Evolutionary conservation across 2,113 vertebrate genomes (phyloP), one percentile per base, ranked within the genome.

Genomic region (Apodemus speciosus): DNA sequence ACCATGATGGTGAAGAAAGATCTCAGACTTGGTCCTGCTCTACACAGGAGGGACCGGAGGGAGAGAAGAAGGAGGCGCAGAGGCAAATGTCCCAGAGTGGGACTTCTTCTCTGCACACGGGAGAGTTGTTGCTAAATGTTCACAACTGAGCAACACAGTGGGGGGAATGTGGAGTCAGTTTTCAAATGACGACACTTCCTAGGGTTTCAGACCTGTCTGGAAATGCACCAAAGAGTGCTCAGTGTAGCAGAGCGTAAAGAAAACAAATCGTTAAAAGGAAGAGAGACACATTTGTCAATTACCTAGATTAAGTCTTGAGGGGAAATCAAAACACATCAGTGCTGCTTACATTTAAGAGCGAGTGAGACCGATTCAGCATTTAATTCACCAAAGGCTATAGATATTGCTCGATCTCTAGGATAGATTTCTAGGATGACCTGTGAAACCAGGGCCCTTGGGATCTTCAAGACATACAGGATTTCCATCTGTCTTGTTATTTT

Each of bases 401-500:
- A 66, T 25, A 35, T 9, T 90, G 35, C 14, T 46, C 43, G 43
- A 46, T 46, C 43, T 46, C 43, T 46, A 46, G 43, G 43, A 46
- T 46, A 46, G 43, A 9, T 62, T 83, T 38, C 21, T 69, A 38
- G 43, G 49, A 9, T 62, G n/a, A 23, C 46, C 27, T 88, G 23
- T 60, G 27, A 87, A 66, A 43, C 6, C 56, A 35, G n/a, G 1
- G 46, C 4, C 62, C 18, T 80, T 51, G 51, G 40, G 64, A 38
- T 89, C 38, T 93, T 40, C 2, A 66, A 90, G 89, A 49, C 27
- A 46, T 40, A 0, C 14, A 58, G 8, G 35, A 2, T 85, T 91
- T 86, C 83, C 11, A 60, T 87, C 80, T 89, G 43, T 87, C 32
- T 71, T 53, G 7, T 40, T 91, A 64, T 25, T 53, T 89, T 93